Evolutionary conservation across 1,140 invertebrate genomes (phyloP).

Genomic region (Hydropsyche tenuis): DNA sequence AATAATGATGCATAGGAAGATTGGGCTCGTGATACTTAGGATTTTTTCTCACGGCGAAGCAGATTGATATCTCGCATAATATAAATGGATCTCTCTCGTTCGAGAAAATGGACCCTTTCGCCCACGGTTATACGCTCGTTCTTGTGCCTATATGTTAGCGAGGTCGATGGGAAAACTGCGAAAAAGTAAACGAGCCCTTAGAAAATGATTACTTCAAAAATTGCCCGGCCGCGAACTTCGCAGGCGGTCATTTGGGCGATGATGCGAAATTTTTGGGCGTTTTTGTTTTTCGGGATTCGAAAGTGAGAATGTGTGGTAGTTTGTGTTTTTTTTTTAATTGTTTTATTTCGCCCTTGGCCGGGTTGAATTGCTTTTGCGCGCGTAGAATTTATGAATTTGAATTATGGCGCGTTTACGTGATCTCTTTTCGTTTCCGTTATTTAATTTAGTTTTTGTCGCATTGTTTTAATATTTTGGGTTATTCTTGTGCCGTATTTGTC

Average conservation of each 20-base stretch:
- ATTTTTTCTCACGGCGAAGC: slow-evolving; percentile 11
- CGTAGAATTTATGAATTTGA: background rate
- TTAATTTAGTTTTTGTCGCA: no score
- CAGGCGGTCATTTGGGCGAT: background rate
- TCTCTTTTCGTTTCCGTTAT: background rate
- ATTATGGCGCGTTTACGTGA: background rate
- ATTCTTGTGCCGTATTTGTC: no score
- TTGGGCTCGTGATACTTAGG: no score
- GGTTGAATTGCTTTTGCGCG: no score
- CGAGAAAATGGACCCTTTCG: slow-evolving; percentile 12
- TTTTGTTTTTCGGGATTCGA: background rate
- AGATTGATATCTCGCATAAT: slow-evolving; percentile 4
- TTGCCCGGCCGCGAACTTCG: background rate
- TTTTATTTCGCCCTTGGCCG: no score
- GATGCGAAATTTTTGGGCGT: background rate
- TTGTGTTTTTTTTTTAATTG: no score
- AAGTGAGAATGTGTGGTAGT: no score
- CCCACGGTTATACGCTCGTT: background rate
- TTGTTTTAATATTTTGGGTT: no score
- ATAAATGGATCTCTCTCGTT: slow-evolving; percentile 16
- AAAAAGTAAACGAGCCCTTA: slow-evolving; percentile 5
- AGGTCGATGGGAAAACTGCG: background rate
- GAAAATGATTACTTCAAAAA: slow-evolving; percentile 7
- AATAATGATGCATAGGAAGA: no score
- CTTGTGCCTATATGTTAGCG: background rate